Percentiles rank a stretch among this genome's conserved stretches.
Conservation (phyloP, 2,888 invertebrate species). For the Coelopa pilipes region DNA sequence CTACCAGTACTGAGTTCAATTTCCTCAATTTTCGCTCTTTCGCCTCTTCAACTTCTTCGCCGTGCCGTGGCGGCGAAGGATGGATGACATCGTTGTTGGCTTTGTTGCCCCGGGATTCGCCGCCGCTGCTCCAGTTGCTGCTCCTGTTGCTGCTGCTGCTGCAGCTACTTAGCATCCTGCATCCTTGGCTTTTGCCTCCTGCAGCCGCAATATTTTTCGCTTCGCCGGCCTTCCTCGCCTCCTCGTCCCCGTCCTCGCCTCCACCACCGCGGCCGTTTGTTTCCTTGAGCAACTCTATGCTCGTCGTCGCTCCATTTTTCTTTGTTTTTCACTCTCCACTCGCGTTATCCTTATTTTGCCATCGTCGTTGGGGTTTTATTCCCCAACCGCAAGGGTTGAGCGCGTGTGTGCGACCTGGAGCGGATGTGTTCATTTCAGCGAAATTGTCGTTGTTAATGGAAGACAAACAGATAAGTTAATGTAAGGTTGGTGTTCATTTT, state of each 20-base stretch:
- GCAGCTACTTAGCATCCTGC: not conserved
- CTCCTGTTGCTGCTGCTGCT: not conserved
- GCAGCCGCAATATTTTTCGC: conserved; percentile 7
- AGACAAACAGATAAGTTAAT: conserved; percentile 38
- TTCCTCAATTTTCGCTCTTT: too few relatives aligned
- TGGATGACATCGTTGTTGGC: too few relatives aligned
- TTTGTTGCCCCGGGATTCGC: not conserved
- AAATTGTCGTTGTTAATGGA: conserved; percentile 36
- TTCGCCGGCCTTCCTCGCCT: too few relatives aligned
- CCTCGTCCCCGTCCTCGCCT: too few relatives aligned
- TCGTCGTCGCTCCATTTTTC: not conserved
- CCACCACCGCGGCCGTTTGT: too few relatives aligned
- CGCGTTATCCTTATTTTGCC: not conserved
- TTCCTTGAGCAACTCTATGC: too few relatives aligned
- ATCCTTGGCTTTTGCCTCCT: conserved; percentile 11
- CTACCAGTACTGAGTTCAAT: too few relatives aligned
- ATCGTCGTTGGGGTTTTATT: not conserved
- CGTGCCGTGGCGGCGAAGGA: too few relatives aligned
- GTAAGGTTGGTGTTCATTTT: conserved; percentile 38
- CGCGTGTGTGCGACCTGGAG: not conserved
- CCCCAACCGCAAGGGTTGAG: too few relatives aligned
- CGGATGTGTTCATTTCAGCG: conserved; percentile 10
- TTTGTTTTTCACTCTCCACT: not conserved
- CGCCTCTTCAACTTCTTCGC: too few relatives aligned
- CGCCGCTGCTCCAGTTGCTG: not conserved